A percentile compares a stretch with the other conserved stretches of the same genome.
Evolutionary conservation across 2,113 vertebrate genomes (phyloP).

Genomic region (Erythrocercus mccallii): DNA sequence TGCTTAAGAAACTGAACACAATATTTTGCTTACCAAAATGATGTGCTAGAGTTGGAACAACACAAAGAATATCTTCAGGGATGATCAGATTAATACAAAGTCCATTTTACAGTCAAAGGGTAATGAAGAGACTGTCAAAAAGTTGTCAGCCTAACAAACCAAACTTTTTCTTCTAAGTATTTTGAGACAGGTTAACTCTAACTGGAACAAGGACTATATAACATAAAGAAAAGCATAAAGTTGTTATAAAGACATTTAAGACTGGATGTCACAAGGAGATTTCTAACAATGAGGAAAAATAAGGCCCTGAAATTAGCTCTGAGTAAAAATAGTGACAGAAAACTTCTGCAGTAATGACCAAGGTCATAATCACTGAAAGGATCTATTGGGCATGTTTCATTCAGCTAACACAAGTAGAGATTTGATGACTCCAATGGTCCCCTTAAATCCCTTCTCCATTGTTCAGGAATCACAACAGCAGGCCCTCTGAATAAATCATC

Average conservation of each 20-base stretch:
- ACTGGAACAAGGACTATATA: neutral
- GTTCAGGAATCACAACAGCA: neutral
- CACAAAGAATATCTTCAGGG: neutral
- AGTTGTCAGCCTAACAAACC: neutral
- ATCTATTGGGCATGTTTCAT: neutral
- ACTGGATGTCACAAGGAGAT: neutral
- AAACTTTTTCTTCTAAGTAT: neutral
- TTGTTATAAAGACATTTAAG: neutral
- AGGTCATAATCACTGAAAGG: neutral
- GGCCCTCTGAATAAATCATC: neutral
- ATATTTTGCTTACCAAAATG: neutral
- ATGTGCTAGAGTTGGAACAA: neutral
- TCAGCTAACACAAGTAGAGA: neutral
- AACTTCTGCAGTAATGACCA: neutral
- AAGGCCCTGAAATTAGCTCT: neutral
- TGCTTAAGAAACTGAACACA: neutral
- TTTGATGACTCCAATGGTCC: neutral
- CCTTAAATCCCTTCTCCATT: neutral
- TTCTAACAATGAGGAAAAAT: neutral
- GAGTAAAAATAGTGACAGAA: neutral
- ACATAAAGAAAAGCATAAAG: neutral
- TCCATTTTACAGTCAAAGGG: neutral
- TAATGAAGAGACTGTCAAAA: neutral
- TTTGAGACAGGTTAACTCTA: neutral
- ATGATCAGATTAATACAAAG: neutral